phyloP scores from a whole-genome alignment of 2,797 vertebrate genomes.

The Pristis pectinata region DNA sequence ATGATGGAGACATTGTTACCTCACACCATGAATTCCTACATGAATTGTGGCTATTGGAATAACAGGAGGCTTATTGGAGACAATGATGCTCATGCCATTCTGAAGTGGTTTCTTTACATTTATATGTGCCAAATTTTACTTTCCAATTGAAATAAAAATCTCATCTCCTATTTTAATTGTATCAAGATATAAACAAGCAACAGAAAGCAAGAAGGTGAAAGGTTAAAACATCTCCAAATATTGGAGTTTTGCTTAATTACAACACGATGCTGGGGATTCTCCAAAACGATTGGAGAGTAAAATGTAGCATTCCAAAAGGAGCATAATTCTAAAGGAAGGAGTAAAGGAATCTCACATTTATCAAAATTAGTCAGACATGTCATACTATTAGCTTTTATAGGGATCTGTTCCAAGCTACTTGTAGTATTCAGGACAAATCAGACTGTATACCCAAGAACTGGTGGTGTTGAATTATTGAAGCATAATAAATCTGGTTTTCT shows the following conservation, averaged over 20 bases:
- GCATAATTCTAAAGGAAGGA: not conserved
- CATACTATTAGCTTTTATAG: not conserved
- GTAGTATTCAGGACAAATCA: not conserved
- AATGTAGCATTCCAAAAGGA: not conserved
- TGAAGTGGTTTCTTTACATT: not conserved
- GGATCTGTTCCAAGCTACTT: not conserved
- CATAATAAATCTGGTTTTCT: not conserved
- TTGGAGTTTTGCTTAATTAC: not conserved
- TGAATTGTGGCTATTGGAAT: not conserved
- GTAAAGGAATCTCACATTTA: not conserved
- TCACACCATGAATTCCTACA: not conserved
- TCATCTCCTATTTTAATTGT: not conserved
- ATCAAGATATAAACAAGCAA: not conserved
- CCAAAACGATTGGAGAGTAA: slow-evolving; percentile 15
- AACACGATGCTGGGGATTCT: not conserved
- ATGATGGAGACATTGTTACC: not conserved
- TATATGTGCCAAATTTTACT: not conserved
- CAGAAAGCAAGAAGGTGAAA: not conserved
- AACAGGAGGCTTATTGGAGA: not conserved
- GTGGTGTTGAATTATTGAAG: slow-evolving; percentile 21
- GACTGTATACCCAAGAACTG: not conserved
- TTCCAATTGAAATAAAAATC: not conserved
- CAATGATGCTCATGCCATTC: not conserved
- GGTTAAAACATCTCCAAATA: not conserved
- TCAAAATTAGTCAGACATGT: not conserved